Conservation (phyloP, 92 coral and sea anemone genomes). For the Palythoa caribaeorum region DNA sequence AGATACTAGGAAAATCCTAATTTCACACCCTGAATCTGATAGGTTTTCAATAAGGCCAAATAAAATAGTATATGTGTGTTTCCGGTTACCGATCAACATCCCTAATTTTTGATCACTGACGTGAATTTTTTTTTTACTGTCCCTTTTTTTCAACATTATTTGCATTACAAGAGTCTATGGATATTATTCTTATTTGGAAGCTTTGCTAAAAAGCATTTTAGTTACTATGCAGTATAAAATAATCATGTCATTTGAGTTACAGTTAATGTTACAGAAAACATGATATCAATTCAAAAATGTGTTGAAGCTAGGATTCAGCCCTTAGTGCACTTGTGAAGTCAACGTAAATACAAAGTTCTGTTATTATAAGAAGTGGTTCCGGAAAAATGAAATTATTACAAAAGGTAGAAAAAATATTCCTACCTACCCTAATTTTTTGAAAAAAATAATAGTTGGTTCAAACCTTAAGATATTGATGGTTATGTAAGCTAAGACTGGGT, state of each 20-base stretch:
- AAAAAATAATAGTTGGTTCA: not conserved
- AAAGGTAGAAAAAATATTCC: constrained; percentile 6
- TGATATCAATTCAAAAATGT: not conserved
- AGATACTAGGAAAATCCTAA: too few relatives aligned
- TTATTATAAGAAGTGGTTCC: constrained; percentile 9
- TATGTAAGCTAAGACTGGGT: too few relatives aligned
- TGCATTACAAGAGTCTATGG: constrained; percentile 14
- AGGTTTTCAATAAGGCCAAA: not conserved
- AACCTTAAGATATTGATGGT: too few relatives aligned
- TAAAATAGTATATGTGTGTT: constrained; percentile 15
- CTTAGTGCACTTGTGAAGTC: constrained; percentile 9
- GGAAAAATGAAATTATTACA: constrained; percentile 3
- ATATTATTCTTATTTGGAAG: constrained; percentile 23
- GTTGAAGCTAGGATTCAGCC: not conserved
- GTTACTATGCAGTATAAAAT: not conserved
- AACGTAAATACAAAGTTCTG: not conserved
- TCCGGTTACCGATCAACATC: constrained; percentile 16
- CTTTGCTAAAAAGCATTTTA: constrained; percentile 13
- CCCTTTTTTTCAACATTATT: not conserved
- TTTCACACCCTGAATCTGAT: too few relatives aligned
- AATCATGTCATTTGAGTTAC: constrained; percentile 10
- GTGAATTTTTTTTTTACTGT: not conserved
- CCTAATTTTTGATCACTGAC: constrained; percentile 15
- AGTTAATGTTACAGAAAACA: not conserved
- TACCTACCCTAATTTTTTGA: constrained; percentile 8